A percentile compares a stretch with the other conserved stretches of the same genome.
Evolutionary conservation across 1,140 invertebrate species (phyloP).

Genomic region (Drosophila serrata): DNA sequence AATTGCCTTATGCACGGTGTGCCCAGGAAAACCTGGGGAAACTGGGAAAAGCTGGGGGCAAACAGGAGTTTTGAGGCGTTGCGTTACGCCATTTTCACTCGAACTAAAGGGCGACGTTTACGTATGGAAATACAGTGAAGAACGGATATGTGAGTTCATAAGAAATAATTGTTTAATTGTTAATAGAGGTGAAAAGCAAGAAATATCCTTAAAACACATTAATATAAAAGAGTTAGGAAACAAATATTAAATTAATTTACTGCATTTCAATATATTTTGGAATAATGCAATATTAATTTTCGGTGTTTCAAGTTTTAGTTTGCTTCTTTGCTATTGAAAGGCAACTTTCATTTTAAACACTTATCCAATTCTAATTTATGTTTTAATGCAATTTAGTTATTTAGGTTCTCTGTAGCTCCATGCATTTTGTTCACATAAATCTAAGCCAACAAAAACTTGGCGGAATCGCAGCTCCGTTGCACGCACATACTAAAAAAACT

Average conservation of each 20-base stretch:
- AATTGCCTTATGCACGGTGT: conserved; percentile 74
- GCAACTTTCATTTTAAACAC: too few relatives aligned
- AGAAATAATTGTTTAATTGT: neutral
- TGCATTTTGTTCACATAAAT: conserved; percentile 69
- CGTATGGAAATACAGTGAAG: conserved; percentile 7
- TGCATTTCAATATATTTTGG: neutral
- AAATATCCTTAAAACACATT: too few relatives aligned
- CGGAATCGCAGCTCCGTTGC: conserved; percentile 73
- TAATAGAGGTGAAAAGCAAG: neutral
- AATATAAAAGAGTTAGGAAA: neutral
- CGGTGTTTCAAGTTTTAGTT: neutral
- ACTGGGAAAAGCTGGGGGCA: conserved; percentile 5
- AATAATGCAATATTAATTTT: neutral
- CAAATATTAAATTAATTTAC: neutral
- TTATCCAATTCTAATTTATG: neutral
- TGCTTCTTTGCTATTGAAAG: neutral
- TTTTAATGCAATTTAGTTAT: neutral
- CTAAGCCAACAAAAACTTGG: conserved; percentile 75
- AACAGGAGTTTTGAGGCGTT: conserved; percentile 12
- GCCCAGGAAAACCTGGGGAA: conserved; percentile 11
- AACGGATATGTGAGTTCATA: neutral
- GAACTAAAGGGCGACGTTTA: conserved; percentile 25
- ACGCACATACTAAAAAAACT: conserved; percentile 62
- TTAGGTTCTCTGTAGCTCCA: conserved; percentile 8
- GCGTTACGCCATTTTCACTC: conserved; percentile 65